Percentiles rank a stretch among this genome's conserved stretches.
Evolutionary conservation across 2,113 vertebrate genomes (phyloP).

Genomic region (Grallaria varia): DNA sequence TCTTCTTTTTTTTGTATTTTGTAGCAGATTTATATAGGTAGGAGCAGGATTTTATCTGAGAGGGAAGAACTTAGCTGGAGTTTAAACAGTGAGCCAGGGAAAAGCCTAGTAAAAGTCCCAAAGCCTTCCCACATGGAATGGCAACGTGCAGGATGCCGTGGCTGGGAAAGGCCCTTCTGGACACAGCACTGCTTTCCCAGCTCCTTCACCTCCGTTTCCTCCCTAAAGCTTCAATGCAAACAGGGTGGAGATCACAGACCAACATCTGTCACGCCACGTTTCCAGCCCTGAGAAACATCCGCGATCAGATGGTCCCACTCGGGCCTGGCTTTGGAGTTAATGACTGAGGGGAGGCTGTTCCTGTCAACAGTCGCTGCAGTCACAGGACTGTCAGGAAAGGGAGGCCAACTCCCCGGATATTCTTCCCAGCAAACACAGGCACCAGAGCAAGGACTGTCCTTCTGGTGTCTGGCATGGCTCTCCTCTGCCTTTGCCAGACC

Average conservation of each 20-base stretch:
- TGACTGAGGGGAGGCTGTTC: not conserved
- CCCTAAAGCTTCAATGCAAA: not conserved
- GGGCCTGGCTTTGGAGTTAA: not conserved
- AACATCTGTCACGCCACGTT: not conserved
- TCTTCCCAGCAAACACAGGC: not conserved
- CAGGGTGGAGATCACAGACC: not conserved
- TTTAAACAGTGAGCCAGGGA: not conserved
- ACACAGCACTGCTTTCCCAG: not conserved
- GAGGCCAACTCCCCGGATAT: not conserved
- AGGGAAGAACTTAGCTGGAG: not conserved
- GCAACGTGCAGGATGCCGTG: accelerated
- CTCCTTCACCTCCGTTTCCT: not conserved
- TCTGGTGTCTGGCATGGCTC: not conserved
- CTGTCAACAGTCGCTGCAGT: not conserved
- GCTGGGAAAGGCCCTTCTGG: not conserved
- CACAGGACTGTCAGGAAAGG: not conserved
- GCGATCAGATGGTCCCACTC: not conserved
- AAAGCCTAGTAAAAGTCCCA: not conserved
- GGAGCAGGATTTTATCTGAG: not conserved
- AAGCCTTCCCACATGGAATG: not conserved
- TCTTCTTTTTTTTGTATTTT: not conserved
- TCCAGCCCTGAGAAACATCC: not conserved
- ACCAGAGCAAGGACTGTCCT: not conserved
- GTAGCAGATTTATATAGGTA: not conserved
- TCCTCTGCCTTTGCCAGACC: not conserved